Base-by-base conservation (phyloP, 2,888 invertebrate species). In the Epirrhoe tristata region DNA sequence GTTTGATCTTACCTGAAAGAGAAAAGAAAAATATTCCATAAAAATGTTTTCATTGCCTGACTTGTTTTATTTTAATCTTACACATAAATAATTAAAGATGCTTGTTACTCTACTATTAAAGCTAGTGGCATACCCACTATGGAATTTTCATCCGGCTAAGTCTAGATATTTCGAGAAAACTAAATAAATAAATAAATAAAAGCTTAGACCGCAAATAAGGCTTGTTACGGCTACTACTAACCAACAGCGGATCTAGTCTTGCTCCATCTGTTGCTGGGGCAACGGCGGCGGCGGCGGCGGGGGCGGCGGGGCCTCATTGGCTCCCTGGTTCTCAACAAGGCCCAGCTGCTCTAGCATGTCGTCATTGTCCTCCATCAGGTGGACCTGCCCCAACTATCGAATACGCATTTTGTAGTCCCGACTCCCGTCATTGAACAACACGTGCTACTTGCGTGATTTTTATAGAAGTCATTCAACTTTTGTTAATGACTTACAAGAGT, bases 231-330 rank as follows among this genome's bases (percentile, higher is more conserved):
- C n/a, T n/a, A n/a, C n/a, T n/a, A 67, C 69, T 64, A 24, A 74
- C 70, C 72, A 59, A 64, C 54, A 51, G 62, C 63, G 66, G 70
- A 71, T 70, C 76, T 81, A 83, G 71, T 89, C 89, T 70, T 91
- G 91, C 77, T 93, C 90, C 90, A 92, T 87, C 92, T 95, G 77
- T 89, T 96, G 71, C 96, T 98, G 62, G 81, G 97, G 98, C 83
- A 98, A 97, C 0, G 77, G 81, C 0, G 77, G 82, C 6, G 83
- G 97, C 95, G 76, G 97, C 95, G 66, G 98, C 95, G 78, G 95
- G 94, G 67, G 96, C 94, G 80, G 81, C 87, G 83, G 80, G n/a
- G 81, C 81, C 48, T 83, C 78, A 70, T 86, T 88, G 69, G 81
- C 84, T 10, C 74, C 84, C 69, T 83, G 90, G 79, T 91, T 90